These are phyloP conservation scores for Plecturocebus donacophilus DNA, from an alignment of 2,113 vertebrate genomes.

Conservation along the genomic window DNA sequence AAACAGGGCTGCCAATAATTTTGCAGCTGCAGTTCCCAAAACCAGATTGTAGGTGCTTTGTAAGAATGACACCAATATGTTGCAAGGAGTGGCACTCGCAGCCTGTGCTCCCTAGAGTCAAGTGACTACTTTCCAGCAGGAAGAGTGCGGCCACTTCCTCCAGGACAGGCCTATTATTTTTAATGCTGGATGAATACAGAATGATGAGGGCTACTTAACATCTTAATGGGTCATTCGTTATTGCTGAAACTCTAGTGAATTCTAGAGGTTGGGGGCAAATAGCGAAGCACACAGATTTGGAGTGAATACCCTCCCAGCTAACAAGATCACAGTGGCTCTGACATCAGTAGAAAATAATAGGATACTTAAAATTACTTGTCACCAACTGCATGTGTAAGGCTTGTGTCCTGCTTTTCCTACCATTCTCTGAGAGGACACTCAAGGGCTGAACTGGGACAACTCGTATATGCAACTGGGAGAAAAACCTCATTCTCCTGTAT, in stretches of 20 bases:
- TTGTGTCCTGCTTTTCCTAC: neutral
- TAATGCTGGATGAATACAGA: constrained; percentile 79
- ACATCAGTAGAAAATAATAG: constrained; percentile 70
- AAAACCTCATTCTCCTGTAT: neutral
- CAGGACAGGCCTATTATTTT: constrained; percentile 64
- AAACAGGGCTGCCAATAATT: neutral
- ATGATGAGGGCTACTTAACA: constrained; percentile 73
- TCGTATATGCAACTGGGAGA: neutral
- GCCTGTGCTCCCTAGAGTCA: neutral
- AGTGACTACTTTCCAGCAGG: neutral
- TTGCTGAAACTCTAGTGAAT: constrained; percentile 63
- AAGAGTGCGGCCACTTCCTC: neutral
- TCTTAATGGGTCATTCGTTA: constrained; percentile 82
- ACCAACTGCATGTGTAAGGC: constrained; percentile 35
- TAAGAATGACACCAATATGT: neutral
- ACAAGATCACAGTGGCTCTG: constrained; percentile 73
- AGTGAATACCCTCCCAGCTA: constrained; percentile 71
- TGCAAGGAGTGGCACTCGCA: neutral
- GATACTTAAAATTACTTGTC: constrained; percentile 62
- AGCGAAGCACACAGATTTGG: constrained; percentile 57
- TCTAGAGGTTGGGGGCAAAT: neutral
- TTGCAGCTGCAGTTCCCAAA: neutral
- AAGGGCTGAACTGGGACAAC: neutral
- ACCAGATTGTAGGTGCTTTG: neutral
- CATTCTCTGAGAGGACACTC: neutral